Base-by-base conservation (phyloP, 1,140 invertebrate genomes). In the Drosophila azteca region DNA sequence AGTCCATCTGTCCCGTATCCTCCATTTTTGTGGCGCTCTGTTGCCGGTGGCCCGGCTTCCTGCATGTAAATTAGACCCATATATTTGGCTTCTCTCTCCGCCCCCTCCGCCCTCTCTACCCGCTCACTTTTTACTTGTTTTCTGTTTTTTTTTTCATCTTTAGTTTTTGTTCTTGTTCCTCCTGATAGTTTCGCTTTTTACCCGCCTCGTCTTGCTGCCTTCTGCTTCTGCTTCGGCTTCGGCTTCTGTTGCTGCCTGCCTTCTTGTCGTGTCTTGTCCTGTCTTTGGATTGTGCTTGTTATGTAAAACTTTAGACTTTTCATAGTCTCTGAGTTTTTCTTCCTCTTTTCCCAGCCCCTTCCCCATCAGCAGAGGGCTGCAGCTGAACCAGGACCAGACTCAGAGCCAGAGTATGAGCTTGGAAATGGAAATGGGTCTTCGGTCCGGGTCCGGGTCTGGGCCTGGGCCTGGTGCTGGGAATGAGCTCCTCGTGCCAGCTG, bases 61-160 rank as follows among this genome's bases (percentile, higher is more conserved):
- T 66, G 78, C 78, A 85, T 85, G 82, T 55, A 85, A 87, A 85
- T 85, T 78, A 85, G 83, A 46, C 58, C 67, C 81, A 85, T 85
- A 85, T 85, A 78, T 82, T 74, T 71, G 11, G 9, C 31, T 55
- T 61, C 69, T 60, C 55, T 50, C 50, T 61, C 9, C 17, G 17
- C 17, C 45, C 57, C 48, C 15, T 0, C 24, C 41, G 60, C 29
- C 22, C 3, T 4, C 4, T 26, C 24, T 5, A 5, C 24, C 41
- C 46, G 29, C 48, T 49, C 35, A 13, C 35, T 55, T 59, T 71
- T 53, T 43, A 35, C 29, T 59, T 59, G 54, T 46, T 67, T 45
- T 45, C 50, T 48, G 5, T 13, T 44, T 54, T 41, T 29, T 9
- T 29, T 43, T 50, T 49, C 7, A 48, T 24, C 24, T 17, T 29